Evolutionary conservation across 2,797 vertebrate species (phyloP).

Genomic region (Tragopan temminckii): DNA sequence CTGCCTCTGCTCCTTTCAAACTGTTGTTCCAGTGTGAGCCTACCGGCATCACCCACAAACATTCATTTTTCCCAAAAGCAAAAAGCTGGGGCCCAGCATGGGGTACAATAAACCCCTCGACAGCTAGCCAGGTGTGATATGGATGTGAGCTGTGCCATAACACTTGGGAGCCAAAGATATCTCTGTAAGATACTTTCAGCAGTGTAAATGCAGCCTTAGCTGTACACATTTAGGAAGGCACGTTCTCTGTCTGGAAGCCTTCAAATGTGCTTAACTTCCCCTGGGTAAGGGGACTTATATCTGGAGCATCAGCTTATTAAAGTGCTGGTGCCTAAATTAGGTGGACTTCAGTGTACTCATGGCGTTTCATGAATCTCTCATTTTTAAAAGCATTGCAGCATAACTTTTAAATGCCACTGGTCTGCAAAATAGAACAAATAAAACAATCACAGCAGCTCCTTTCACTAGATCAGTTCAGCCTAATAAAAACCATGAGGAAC

Average conservation of each 20-base stretch:
- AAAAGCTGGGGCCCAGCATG: background rate
- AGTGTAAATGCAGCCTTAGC: background rate
- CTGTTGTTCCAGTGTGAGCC: background rate
- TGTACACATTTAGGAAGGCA: background rate
- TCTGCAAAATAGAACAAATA: slow-evolving; percentile 25
- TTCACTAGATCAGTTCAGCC: slow-evolving; percentile 8
- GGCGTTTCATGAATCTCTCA: background rate
- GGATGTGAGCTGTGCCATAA: background rate
- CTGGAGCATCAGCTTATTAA: background rate
- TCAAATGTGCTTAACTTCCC: background rate
- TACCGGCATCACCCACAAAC: background rate
- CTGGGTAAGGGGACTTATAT: background rate
- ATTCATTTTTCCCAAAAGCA: background rate
- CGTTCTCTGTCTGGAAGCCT: background rate
- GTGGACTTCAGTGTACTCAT: background rate
- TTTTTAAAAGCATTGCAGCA: background rate
- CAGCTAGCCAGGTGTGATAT: background rate
- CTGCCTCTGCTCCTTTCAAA: background rate
- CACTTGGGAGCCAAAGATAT: background rate
- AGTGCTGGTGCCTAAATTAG: background rate
- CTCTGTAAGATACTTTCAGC: background rate
- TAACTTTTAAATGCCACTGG: background rate
- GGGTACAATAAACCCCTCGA: rapidly evolving
- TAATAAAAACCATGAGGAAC: background rate
- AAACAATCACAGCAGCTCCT: background rate